phyloP scores from a whole-genome alignment of 2,888 invertebrate genomes.

The Neria commutata region DNA sequence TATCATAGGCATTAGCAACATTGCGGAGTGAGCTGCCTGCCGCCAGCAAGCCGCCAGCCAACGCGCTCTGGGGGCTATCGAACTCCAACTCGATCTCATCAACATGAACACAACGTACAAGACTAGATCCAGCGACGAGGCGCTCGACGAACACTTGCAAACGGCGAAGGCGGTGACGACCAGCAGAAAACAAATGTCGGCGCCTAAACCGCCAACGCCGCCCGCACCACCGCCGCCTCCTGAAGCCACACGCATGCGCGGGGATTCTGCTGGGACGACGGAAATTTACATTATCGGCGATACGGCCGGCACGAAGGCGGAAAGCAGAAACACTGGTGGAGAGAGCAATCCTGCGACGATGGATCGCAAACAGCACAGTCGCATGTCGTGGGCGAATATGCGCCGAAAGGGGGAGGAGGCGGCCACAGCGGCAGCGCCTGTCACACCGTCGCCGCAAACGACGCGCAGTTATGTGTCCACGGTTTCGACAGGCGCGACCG shows the following conservation, averaged over 20 bases:
- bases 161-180: slow-evolving; percentile 42
- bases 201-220: slow-evolving; percentile 30
- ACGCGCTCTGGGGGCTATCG: too few relatives aligned
- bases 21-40: too few relatives aligned
- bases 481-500: slow-evolving; percentile 41
- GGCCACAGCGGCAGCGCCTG: slow-evolving; percentile 31
- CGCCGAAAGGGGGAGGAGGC: slow-evolving; percentile 44
- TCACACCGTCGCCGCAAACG: slow-evolving; percentile 56
- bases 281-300: slow-evolving; percentile 36
- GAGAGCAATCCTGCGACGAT: slow-evolving; percentile 45
- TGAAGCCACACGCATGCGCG: slow-evolving; percentile 42
- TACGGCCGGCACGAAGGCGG: slow-evolving; percentile 18
- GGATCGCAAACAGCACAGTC: slow-evolving; percentile 53
- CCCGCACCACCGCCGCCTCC: slow-evolving; percentile 36
- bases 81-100: slow-evolving; percentile 20
- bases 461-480: slow-evolving; percentile 55
- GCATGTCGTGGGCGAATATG: slow-evolving; percentile 55
- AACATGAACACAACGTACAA: slow-evolving; percentile 40
- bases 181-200: neutral
- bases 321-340: slow-evolving; percentile 15
- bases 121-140: slow-evolving; percentile 45
- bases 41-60: too few relatives aligned
- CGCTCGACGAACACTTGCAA: slow-evolving; percentile 50
- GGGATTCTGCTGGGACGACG: slow-evolving; percentile 38
- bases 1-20: too few relatives aligned